Evolutionary conservation across 2,797 vertebrate genomes (phyloP).

Genomic region (Rhinogobio ventralis): DNA sequence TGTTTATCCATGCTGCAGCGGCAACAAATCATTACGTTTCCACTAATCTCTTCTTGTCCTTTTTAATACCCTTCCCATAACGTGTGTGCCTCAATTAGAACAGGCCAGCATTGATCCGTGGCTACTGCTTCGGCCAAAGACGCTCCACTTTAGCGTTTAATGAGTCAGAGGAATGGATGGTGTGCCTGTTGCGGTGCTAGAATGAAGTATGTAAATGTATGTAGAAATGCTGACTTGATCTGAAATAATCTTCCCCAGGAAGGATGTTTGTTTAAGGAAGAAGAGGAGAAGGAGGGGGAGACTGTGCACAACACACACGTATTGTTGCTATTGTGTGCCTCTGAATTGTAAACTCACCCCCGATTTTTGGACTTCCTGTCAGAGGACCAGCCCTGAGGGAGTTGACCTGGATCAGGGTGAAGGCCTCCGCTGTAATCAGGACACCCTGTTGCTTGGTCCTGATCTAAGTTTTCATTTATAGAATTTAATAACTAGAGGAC

Average conservation of each 20-base stretch:
- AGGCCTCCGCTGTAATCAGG: constrained; percentile 24
- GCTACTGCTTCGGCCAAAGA: neutral
- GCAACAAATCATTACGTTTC: constrained; percentile 59
- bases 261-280: constrained; percentile 76
- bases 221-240: constrained; percentile 68
- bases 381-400: constrained; percentile 42
- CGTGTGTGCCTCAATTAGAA: constrained; percentile 59
- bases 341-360: constrained; percentile 48
- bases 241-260: constrained; percentile 71
- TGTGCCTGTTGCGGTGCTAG: constrained; percentile 14
- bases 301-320: constrained; percentile 58
- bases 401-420: constrained; percentile 24
- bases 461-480: constrained; percentile 15
- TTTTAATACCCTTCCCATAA: constrained; percentile 59
- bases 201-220: constrained; percentile 48
- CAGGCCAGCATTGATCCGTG: constrained; percentile 59
- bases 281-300: constrained; percentile 59
- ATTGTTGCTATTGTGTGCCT: constrained; percentile 54
- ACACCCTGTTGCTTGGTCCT: neutral
- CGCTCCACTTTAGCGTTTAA: constrained; percentile 37
- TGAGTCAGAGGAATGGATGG: constrained; percentile 31
- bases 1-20: constrained; percentile 46
- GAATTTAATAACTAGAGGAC: neutral
- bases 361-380: constrained; percentile 57
- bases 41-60: constrained; percentile 62